These are phyloP conservation scores for Papilio helenus DNA, from an alignment of 1,140 invertebrate species.

Conservation along the genomic window DNA sequence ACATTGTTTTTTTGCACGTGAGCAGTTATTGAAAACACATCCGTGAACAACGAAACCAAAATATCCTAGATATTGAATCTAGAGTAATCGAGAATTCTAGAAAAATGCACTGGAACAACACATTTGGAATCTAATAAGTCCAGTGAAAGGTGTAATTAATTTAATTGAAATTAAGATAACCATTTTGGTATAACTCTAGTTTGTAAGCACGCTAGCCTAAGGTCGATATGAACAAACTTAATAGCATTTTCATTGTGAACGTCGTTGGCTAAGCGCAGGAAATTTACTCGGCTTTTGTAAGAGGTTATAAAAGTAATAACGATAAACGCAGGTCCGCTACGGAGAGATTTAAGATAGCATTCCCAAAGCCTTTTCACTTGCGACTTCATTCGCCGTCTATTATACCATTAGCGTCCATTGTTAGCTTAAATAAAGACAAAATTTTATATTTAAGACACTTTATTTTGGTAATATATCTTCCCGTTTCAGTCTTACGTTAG, in stretches of 20 bases:
- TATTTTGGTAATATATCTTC: not conserved
- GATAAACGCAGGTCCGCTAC: slow-evolving; percentile 6
- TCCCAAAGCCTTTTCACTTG: slow-evolving; percentile 6
- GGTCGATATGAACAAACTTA: not conserved
- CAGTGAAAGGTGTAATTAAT: not conserved
- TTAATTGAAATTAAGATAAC: not conserved
- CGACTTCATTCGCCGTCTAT: not conserved
- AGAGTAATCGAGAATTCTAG: too few species aligned
- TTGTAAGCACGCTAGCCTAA: not conserved
- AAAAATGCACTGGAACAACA: too few species aligned
- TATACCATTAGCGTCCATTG: not conserved
- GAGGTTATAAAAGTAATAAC: slow-evolving; percentile 24
- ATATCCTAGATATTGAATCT: too few species aligned
- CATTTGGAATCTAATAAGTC: too few species aligned
- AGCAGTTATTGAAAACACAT: not conserved
- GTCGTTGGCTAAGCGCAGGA: not conserved
- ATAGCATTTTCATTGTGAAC: not conserved
- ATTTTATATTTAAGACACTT: not conserved
- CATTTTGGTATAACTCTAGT: not conserved
- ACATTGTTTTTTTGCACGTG: not conserved
- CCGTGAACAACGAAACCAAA: too few species aligned
- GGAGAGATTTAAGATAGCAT: slow-evolving; percentile 1
- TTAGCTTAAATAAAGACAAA: not conserved
- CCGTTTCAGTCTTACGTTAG: not conserved
- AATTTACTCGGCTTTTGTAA: slow-evolving; percentile 14